Base-by-base conservation (phyloP, 64 coral and sea anemone species). In the Acropora yongei region DNA sequence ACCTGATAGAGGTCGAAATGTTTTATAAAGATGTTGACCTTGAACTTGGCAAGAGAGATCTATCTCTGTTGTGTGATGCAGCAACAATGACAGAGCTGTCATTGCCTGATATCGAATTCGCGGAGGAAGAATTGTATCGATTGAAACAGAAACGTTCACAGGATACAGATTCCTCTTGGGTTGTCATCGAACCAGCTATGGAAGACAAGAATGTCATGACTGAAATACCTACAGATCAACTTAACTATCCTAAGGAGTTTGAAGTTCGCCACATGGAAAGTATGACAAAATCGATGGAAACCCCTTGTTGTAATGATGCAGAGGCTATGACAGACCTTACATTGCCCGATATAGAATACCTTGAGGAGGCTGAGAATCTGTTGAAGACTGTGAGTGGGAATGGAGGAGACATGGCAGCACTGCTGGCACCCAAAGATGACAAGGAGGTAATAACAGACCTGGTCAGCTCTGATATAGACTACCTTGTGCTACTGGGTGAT, bases 281-380 rank as follows among this genome's bases (percentile, higher is more conserved):
- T 5, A 0, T 75, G 4, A 8, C 2, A 13, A 19, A 50, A 41
- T n/a, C 72, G 47, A 39, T 6, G 30, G 73, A 58, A 77, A 12
- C 5, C 4, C 42, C 20, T 13, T 39, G 53, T 55, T 17, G 13
- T 11, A 39, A 41, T 4, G 12, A 88, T 44, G 86, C 75, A 44
- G 55, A 41, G 39, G 57, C 44, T 4, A 88, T 88, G 86, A 88
- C 86, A 47, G 86, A 88, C 18, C 82, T 88, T 3, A 88, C 86
- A 18, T 57, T 51, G n/a, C 47, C 72, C 43, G 72, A 88, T 4
- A 30, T 88, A 49, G 86, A 88, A 20, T 75, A 88, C 75, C 74
- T 88, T 18, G 86, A 78, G 40, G 72, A 88, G 74, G 86, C 86
- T 17, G 86, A 75, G 6, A 71, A 67, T 72, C 82, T 85, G 16